Evolutionary conservation across 1,140 invertebrate genomes (phyloP).

Genomic region (Papilio xuthus): DNA sequence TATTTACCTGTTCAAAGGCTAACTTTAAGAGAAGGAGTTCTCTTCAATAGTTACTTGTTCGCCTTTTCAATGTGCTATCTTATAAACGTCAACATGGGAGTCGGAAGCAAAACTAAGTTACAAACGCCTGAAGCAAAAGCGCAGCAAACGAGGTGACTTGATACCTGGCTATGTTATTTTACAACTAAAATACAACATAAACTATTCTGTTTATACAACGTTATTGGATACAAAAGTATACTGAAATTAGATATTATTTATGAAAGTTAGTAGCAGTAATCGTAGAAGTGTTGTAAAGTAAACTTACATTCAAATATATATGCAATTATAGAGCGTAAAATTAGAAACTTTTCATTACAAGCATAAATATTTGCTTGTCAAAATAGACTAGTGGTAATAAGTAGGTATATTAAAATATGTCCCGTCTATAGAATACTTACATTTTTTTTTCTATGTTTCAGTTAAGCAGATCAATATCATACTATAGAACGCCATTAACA

Average conservation of each 20-base stretch:
- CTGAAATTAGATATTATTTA: not conserved
- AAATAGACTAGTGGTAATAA: too few relatives aligned
- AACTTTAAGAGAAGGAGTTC: not conserved
- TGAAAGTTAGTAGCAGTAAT: not conserved
- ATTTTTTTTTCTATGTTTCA: too few relatives aligned
- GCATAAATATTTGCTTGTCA: too few relatives aligned
- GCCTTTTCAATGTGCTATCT: not conserved
- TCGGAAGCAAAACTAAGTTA: constrained; percentile 1
- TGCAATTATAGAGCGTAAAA: not conserved
- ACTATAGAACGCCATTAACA: too few relatives aligned
- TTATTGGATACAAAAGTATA: not conserved
- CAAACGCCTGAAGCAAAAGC: not conserved
- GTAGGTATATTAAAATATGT: too few relatives aligned
- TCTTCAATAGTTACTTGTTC: not conserved
- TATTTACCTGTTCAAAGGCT: not conserved
- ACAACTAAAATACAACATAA: not conserved
- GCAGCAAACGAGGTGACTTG: not conserved
- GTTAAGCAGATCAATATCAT: too few relatives aligned
- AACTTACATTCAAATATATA: not conserved
- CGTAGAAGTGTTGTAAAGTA: not conserved
- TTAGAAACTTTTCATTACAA: not conserved
- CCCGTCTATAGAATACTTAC: too few relatives aligned
- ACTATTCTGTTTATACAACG: not conserved
- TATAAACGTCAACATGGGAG: not conserved
- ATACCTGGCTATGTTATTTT: not conserved